These are phyloP conservation scores for Xiphias gladius DNA, from an alignment of 2,113 vertebrate species.

Conservation along the genomic window DNA sequence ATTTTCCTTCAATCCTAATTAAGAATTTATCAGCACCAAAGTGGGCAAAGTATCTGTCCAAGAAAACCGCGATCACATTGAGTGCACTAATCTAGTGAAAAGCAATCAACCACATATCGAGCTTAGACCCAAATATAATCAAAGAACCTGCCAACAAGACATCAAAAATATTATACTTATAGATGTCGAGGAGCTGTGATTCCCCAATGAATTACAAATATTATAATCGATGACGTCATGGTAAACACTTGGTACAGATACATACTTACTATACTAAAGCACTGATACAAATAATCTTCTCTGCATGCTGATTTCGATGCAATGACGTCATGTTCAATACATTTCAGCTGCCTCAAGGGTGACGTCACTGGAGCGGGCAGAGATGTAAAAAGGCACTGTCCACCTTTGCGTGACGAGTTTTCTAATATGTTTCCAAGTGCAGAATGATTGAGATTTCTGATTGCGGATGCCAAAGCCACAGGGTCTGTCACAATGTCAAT, in stretches of 20 bases:
- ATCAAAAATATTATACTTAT: conserved; percentile 42
- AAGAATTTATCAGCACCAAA: conserved; percentile 60
- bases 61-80: conserved; percentile 44
- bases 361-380: conserved; percentile 70
- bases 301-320: conserved; percentile 72
- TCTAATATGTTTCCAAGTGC: conserved; percentile 2
- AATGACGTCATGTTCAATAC: conserved; percentile 80
- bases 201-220: conserved; percentile 37
- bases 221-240: conserved; percentile 38
- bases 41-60: conserved; percentile 36
- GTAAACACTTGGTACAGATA: conserved; percentile 58
- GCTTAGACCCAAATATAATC: conserved; percentile 51
- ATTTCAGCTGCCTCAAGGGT: conserved; percentile 68
- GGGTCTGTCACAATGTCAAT: conserved; percentile 14
- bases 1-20: conserved; percentile 50
- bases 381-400: conserved; percentile 58
- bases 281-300: conserved; percentile 48
- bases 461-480: neutral
- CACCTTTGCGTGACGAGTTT: conserved; percentile 25
- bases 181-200: conserved; percentile 12
- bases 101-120: conserved; percentile 67
- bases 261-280: conserved; percentile 37
- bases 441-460: neutral
- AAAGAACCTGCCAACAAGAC: conserved; percentile 40
- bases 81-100: conserved; percentile 53